phyloP scores from a whole-genome alignment of 2,797 vertebrate genomes.

The Sebastes itinus region DNA sequence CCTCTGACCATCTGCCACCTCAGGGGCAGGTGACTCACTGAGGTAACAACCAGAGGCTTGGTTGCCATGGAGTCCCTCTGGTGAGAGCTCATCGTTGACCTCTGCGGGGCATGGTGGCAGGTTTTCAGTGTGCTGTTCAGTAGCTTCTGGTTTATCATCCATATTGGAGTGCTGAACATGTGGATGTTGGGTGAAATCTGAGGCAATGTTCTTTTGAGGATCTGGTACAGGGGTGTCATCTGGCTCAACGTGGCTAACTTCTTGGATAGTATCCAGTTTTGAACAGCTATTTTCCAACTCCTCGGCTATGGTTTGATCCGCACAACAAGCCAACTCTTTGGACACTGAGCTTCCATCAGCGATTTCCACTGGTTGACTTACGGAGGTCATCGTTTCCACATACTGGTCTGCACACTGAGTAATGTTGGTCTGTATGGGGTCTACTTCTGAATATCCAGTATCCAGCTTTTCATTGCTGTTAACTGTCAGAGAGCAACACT shows the following conservation, averaged over 20 bases:
- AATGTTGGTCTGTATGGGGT: slow-evolving; percentile 2
- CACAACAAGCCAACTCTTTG: slow-evolving; percentile 8
- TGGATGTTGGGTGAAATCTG: slow-evolving; percentile 23
- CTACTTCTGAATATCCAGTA: slow-evolving; percentile 16
- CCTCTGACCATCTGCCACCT: slow-evolving; percentile 72
- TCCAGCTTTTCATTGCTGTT: slow-evolving; percentile 19
- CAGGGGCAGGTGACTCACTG: slow-evolving; percentile 73
- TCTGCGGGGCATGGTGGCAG: slow-evolving; percentile 36
- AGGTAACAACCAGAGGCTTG: slow-evolving; percentile 47
- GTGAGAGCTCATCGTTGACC: slow-evolving; percentile 35
- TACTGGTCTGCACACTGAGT: slow-evolving; percentile 18
- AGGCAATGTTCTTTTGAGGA: slow-evolving; percentile 10
- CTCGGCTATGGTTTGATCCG: slow-evolving; percentile 5
- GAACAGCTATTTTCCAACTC: slow-evolving; percentile 49
- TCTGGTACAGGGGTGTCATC: slow-evolving; percentile 16
- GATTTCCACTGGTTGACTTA: slow-evolving; percentile 20
- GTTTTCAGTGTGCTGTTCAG: slow-evolving; percentile 36
- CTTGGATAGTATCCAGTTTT: slow-evolving; percentile 75
- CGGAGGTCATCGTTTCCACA: neutral
- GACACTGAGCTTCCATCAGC: slow-evolving; percentile 5
- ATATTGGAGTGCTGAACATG: slow-evolving; percentile 10
- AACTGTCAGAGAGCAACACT: slow-evolving; percentile 18
- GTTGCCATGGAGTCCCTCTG: slow-evolving; percentile 64
- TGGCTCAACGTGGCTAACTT: slow-evolving; percentile 51
- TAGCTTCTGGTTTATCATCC: neutral